Base-by-base conservation (phyloP, 1,140 invertebrate genomes). In the Drosophila navojoa region DNA sequence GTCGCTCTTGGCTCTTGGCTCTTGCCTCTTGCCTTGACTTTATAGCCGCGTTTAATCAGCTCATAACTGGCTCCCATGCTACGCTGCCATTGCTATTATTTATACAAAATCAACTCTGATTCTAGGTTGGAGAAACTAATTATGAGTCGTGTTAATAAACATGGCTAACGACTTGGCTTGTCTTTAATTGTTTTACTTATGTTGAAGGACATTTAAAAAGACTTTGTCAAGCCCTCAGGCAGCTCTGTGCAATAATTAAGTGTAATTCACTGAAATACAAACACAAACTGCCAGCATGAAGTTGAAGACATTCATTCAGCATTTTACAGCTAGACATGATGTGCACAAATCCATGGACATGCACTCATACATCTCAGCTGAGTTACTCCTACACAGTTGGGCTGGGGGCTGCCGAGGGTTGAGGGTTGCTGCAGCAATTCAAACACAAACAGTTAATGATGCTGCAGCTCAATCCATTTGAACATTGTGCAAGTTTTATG, bases 181-280 rank as follows among this genome's bases (percentile, higher is more conserved):
- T 32, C 32, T 9, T 32, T 32, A 32, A 32, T 32, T 32, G 32
- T 32, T 32, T 32, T 9, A 32, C 64, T 67, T 57, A 47, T 60
- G 55, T 58, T 22, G 49, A 3, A 52, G 35, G 29, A 53, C 67
- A 27, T 72, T 49, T 15, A 32, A 47, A 68, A 29, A 60, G 15
- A 38, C 15, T 61, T 73, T 42, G n/a, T 6, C 7, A n/a, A 25
- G 2, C 27, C 13, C 6, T 54, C 54, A 27, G 10, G 10, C 62
- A 67, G 44, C 47, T 29, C 11, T 15, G 47, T 10, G n/a, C 38
- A 35, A 25, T 69, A 55, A 69, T 68, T 57, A n/a, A 47, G 68
- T 61, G 49, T 29, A 25, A 32, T n/a, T 19, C 25, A 58, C 7
- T 68, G 0, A 62, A 52, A 52, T 40, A 4, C 47, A 27, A 38